phyloP scores from a whole-genome alignment of 2,113 vertebrate species.

The Thalassoma bifasciatum region DNA sequence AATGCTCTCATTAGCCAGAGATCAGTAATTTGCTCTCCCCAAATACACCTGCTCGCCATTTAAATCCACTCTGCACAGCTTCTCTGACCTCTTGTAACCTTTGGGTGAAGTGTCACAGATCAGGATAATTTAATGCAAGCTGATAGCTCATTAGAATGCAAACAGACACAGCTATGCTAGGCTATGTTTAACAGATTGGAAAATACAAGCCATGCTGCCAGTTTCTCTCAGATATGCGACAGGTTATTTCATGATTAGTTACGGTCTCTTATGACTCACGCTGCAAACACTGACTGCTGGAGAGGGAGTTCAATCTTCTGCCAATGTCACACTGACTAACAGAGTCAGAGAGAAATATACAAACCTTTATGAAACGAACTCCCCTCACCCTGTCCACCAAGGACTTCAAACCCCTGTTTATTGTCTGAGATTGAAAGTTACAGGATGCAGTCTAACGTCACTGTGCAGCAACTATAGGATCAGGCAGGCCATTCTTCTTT shows the following conservation, averaged over 20 bases:
- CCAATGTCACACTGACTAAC: constrained; percentile 73
- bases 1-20: constrained; percentile 52
- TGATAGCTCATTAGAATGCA: constrained; percentile 78
- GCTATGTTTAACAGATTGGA: constrained; percentile 74
- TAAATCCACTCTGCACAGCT: constrained; percentile 41
- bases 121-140: constrained; percentile 71
- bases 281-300: constrained; percentile 63
- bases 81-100: constrained; percentile 68
- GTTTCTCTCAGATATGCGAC: constrained; percentile 68
- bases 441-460: constrained; percentile 24
- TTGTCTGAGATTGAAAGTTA: constrained; percentile 29
- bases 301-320: constrained; percentile 70
- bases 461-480: not conserved
- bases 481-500: not conserved
- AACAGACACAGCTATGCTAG: constrained; percentile 57
- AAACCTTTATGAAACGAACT: constrained; percentile 49
- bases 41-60: constrained; percentile 65
- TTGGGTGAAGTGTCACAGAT: constrained; percentile 66
- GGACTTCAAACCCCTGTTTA: constrained; percentile 36
- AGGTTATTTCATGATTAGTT: constrained; percentile 78
- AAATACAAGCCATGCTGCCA: constrained; percentile 66
- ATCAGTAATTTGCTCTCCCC: constrained; percentile 31
- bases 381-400: constrained; percentile 27
- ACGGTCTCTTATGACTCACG: constrained; percentile 71
- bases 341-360: constrained; percentile 56